Conservation (phyloP, 1,140 invertebrate genomes). For the Thaumatotibia leucotreta region DNA sequence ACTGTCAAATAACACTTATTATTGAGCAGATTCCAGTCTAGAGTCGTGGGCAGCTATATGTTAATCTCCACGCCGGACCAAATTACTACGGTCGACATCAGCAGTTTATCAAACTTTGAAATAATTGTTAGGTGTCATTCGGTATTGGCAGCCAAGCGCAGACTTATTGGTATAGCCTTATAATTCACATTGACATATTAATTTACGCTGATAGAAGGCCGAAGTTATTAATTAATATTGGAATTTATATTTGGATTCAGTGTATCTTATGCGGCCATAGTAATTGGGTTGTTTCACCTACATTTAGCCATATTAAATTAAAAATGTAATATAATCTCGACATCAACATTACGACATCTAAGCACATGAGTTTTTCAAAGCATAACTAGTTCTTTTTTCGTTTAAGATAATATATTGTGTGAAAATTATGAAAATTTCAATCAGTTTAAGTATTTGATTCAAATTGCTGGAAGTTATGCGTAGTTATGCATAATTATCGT, state of each 20-base stretch:
- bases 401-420: too few species aligned
- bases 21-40: slow-evolving; percentile 5
- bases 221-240: neutral
- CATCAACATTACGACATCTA: too few species aligned
- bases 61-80: neutral
- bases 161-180: neutral
- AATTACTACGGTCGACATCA: neutral
- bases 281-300: neutral
- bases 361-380: too few species aligned
- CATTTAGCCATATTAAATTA: too few species aligned
- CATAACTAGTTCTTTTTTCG: too few species aligned
- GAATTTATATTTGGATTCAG: neutral
- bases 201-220: neutral
- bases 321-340: too few species aligned
- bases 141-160: neutral
- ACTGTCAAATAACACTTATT: neutral
- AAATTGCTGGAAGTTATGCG: too few species aligned
- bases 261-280: too few species aligned
- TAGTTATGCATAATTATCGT: too few species aligned
- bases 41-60: neutral
- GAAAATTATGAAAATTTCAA: too few species aligned
- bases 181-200: neutral
- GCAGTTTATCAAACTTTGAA: neutral
- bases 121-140: neutral
- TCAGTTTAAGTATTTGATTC: too few species aligned